Conservation (phyloP, 2,113 vertebrate species). For the Bos taurus region DNA sequence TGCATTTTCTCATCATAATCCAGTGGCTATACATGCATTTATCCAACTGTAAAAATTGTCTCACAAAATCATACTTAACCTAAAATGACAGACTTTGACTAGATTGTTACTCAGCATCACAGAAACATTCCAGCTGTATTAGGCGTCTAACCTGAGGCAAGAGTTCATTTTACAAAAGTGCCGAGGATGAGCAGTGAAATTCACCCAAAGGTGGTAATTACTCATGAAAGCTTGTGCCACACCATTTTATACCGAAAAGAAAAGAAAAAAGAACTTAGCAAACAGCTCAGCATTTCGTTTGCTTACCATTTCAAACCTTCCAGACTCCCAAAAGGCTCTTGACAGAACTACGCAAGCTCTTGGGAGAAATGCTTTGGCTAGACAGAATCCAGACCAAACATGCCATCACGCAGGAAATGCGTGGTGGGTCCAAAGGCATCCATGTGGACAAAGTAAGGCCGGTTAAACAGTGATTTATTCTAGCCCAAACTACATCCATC, state of each 20-base stretch:
- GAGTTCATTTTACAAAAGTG: background rate
- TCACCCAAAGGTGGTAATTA: background rate
- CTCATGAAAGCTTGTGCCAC: background rate
- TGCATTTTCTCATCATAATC: background rate
- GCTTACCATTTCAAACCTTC: background rate
- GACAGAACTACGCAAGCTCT: background rate
- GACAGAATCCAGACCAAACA: background rate
- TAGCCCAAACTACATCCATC: background rate
- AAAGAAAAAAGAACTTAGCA: background rate
- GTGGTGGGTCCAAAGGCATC: background rate
- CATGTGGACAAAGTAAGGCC: background rate
- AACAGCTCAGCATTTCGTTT: background rate
- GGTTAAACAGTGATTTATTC: background rate
- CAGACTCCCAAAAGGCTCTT: conserved; percentile 18
- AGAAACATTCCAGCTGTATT: background rate
- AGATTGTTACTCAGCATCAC: background rate
- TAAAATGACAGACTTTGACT: background rate
- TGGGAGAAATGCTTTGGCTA: background rate
- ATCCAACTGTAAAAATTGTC: background rate
- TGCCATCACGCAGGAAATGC: background rate
- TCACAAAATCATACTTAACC: background rate
- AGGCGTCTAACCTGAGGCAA: background rate
- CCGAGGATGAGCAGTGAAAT: background rate
- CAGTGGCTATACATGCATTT: background rate
- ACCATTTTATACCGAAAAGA: background rate